Evolutionary conservation across 1,140 invertebrate genomes (phyloP), one percentile per base, ranked within the genome.

Genomic region (Bombus soroeensis): DNA sequence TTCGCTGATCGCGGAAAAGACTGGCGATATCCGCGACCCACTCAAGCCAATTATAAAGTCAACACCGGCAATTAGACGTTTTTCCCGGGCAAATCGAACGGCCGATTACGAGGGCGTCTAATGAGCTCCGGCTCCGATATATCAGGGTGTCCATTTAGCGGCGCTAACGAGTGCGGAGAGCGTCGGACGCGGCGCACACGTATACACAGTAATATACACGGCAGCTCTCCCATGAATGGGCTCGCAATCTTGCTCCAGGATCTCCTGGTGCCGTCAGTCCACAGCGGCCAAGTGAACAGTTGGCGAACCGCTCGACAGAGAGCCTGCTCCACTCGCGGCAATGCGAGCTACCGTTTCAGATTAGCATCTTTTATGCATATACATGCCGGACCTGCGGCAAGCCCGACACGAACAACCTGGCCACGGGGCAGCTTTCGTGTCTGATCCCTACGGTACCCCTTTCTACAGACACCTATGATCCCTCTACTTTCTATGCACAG

Each of bases 281-380:
- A 85, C 32, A 18, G 85, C 88, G 66, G 88, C 83, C 86, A 93
- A 92, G 92, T 92, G 92, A 93, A 93, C 92, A 93, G 92, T 93
- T 91, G 92, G 91, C 68, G 89, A 87, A 66, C 90, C 80, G 89
- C 81, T 74, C 85, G 75, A 78, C 75, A 59, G 74, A 81, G 88
- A 88, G 81, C 83, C 78, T 90, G 90, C 92, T 90, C 87, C 90
- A 92, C 92, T 93, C 92, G 90, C 90, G 89, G 91, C 92, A 86
- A 87, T 91, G 85, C 92, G 89, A 93, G 93, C 93, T 93, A 93
- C 93, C 92, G 93, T 93, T 93, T 92, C 85, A 93, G 93, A 93
- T 93, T 93, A 93, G 87, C 91, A 93, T 93, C 93, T 93, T 92
- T 91, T 92, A 89, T 92, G 89, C 87, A 89, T 89, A 92, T 89